These are phyloP conservation scores for Scopus umbretta DNA, from an alignment of 2,113 vertebrate species.

Conservation along the genomic window DNA sequence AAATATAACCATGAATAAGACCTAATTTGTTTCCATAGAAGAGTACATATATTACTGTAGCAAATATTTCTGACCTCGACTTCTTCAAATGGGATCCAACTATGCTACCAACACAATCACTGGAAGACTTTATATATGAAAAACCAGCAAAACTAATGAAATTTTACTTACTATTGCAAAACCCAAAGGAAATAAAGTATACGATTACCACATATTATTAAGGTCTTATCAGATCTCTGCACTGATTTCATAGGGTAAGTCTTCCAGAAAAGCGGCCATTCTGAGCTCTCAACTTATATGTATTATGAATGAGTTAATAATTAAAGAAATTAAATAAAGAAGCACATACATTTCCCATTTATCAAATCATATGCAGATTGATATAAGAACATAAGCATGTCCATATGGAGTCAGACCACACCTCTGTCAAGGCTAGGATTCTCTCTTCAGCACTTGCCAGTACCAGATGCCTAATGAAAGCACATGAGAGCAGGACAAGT, in stretches of 20 bases:
- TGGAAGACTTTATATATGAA: background rate
- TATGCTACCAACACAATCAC: background rate
- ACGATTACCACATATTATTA: background rate
- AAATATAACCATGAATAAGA: background rate
- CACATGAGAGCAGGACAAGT: background rate
- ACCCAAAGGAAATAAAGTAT: background rate
- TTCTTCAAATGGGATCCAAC: background rate
- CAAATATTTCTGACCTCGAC: background rate
- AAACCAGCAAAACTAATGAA: background rate
- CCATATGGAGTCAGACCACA: conserved; percentile 63
- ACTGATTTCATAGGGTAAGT: background rate
- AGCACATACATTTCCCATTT: conserved; percentile 4
- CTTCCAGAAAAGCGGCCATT: background rate
- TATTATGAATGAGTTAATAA: background rate
- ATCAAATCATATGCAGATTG: conserved; percentile 5
- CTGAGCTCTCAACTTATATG: background rate
- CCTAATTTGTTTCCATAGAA: background rate
- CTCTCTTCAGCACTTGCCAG: conserved; percentile 47
- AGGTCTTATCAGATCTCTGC: background rate
- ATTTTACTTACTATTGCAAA: background rate
- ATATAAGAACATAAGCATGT: conserved; percentile 49
- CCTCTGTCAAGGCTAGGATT: conserved; percentile 53
- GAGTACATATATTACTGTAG: background rate
- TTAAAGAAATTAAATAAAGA: background rate
- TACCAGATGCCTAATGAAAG: conserved; percentile 59